Evolutionary conservation across 2,888 invertebrate genomes (phyloP).

Genomic region (Mimumesa dahlbomi): DNA sequence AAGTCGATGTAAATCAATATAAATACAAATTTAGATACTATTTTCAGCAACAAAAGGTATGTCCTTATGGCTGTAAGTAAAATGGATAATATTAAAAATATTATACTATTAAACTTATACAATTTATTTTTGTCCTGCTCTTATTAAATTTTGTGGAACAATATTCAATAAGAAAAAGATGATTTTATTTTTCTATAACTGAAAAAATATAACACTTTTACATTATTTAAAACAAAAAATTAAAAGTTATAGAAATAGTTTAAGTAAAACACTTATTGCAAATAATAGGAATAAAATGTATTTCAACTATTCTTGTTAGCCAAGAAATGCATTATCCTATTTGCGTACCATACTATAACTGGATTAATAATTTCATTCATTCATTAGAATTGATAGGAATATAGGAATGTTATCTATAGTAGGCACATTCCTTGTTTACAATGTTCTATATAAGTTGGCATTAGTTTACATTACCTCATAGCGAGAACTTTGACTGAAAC

Average conservation of each 20-base stretch:
- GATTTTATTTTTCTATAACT: background rate
- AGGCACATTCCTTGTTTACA: slow-evolving; percentile 12
- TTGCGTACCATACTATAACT: no score
- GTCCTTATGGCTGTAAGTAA: slow-evolving; percentile 4
- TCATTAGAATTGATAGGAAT: background rate
- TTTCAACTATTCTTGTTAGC: background rate
- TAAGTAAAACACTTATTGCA: background rate
- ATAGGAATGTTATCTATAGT: slow-evolving; percentile 1
- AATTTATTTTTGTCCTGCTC: slow-evolving; percentile 5
- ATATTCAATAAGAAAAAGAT: background rate
- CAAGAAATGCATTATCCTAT: no score
- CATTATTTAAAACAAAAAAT: background rate
- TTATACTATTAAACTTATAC: background rate
- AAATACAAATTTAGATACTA: slow-evolving; percentile 6
- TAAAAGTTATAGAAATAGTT: background rate
- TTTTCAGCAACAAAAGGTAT: slow-evolving; percentile 8
- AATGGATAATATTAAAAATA: slow-evolving; percentile 16
- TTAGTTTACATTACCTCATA: background rate
- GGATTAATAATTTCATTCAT: background rate
- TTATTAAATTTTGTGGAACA: slow-evolving; percentile 2
- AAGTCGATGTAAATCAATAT: background rate
- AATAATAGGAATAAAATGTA: background rate
- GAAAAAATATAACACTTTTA: background rate
- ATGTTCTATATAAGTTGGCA: slow-evolving; percentile 1
- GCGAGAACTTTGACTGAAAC: background rate